phyloP scores from a whole-genome alignment of 2,797 vertebrate species.

The Propithecus perrieri region DNA sequence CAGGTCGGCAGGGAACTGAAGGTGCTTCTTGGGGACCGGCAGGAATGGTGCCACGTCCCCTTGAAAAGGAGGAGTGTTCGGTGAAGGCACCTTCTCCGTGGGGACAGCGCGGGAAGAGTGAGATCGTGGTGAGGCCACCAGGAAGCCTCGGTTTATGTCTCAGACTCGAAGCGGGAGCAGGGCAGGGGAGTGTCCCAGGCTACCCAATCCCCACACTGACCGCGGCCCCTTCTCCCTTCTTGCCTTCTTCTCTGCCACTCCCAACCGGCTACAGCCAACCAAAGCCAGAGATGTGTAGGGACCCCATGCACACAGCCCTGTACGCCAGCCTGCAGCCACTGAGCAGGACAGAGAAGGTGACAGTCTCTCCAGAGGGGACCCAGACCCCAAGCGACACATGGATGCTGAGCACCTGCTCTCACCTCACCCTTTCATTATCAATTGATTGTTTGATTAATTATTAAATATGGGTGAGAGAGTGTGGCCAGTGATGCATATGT shows the following conservation, averaged over 20 bases:
- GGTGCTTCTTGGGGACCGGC: fast-evolving
- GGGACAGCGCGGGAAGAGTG: not conserved
- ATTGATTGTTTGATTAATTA: fast-evolving
- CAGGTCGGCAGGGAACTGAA: no score
- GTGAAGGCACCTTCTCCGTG: fast-evolving
- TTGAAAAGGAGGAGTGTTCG: not conserved
- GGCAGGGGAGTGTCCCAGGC: fast-evolving
- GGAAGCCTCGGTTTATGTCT: not conserved
- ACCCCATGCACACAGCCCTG: fast-evolving
- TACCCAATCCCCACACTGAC: fast-evolving
- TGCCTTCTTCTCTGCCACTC: not conserved
- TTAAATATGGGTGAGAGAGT: fast-evolving
- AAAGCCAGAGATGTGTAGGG: fast-evolving
- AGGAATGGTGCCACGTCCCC: fast-evolving
- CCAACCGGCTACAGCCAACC: not conserved
- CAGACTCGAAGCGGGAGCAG: fast-evolving
- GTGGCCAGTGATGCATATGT: no score
- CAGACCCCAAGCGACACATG: fast-evolving
- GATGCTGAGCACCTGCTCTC: fast-evolving
- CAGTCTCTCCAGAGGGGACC: fast-evolving
- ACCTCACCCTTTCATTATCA: fast-evolving
- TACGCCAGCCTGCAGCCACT: not conserved
- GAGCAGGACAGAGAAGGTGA: no score
- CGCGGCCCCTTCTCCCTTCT: fast-evolving
- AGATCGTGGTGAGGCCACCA: no score